Evolutionary conservation across 2,888 invertebrate species (phyloP), one percentile per base, ranked within the genome.

Genomic region (Drymonia ruficornis): DNA sequence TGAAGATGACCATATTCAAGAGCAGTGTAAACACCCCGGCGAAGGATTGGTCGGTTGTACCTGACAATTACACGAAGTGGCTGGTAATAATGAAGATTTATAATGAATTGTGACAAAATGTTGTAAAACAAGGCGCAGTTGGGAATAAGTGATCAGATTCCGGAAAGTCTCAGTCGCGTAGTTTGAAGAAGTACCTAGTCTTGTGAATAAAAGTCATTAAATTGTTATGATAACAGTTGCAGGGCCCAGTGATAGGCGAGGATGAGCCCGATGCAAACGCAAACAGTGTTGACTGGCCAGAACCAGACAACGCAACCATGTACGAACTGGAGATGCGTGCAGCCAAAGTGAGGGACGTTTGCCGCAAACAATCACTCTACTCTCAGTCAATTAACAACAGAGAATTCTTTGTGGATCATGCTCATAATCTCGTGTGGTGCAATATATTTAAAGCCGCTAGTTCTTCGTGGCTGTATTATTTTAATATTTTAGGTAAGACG

Each of bases 381-480:
- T 68, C 70, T 12, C 77, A 93, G 77, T 73, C 86, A 67, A 94
- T 96, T 62, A 96, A 96, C 78, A 95, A 94, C 64, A 95, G 95
- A 93, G 96, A 96, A 81, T 96, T 96, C 81, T 95, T 96, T 76
- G 94, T 96, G 58, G 96, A 94, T 89, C 77, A 95, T 90, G 78
- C 73, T 52, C 95, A 96, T 69, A 95, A 94, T 72, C 86, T 96
- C 45, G 95, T 96, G 46, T 96, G 96, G 96, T 96, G 96, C 77
- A 96, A 96, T 78, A 94, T 96, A 64, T 96, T 96, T 77, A 96
- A 96, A 89, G 95, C 95, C 36, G 95, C 95, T 23, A 96, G 96
- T 70, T 96, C 96, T n/a, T 96, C 95, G 9, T 96, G 96, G 96
- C 93, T 96, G 88, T 96, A 96, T 82, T 96, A 96, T 84, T 96